Evolutionary conservation across 1,140 invertebrate species (phyloP).

Genomic region (Dendroctonus ponderosae): DNA sequence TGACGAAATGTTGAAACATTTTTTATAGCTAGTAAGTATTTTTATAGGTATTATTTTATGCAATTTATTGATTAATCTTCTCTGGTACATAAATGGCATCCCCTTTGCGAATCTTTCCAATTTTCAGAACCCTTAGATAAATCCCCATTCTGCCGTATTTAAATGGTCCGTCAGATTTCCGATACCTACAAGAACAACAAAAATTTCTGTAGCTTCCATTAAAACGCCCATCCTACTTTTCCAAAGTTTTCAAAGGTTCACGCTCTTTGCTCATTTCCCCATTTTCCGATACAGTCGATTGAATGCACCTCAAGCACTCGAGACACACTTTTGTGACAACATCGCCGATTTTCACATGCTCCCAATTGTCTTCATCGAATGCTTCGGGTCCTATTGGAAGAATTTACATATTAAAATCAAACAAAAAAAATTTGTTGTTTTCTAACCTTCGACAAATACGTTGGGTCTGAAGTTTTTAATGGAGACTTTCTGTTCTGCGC

Average conservation of each 20-base stretch:
- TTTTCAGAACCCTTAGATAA: constrained; percentile 39
- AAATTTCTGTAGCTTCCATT: not conserved
- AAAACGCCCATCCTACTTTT: constrained; percentile 44
- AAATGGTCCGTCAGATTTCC: constrained; percentile 35
- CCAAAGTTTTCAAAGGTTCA: constrained; percentile 58
- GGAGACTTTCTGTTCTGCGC: constrained; percentile 51
- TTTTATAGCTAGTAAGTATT: not conserved
- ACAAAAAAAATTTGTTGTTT: not conserved
- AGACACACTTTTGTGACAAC: constrained; percentile 53
- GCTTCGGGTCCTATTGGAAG: constrained; percentile 46
- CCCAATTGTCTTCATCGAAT: constrained; percentile 69
- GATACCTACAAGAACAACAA: constrained; percentile 38
- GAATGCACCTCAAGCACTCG: constrained; percentile 63
- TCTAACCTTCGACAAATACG: constrained; percentile 61
- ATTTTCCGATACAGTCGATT: constrained; percentile 58
- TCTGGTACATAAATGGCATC: constrained; percentile 41
- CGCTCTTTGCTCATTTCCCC: constrained; percentile 51
- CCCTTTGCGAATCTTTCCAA: constrained; percentile 38
- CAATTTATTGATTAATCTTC: not conserved
- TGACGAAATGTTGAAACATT: not conserved
- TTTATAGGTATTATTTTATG: too few species aligned
- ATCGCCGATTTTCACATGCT: constrained; percentile 66
- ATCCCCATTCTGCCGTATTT: constrained; percentile 39
- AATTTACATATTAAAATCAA: not conserved
- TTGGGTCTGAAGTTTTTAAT: constrained; percentile 54